Evolutionary conservation across 2,888 invertebrate genomes (phyloP).

Genomic region (Ceramica pisi): DNA sequence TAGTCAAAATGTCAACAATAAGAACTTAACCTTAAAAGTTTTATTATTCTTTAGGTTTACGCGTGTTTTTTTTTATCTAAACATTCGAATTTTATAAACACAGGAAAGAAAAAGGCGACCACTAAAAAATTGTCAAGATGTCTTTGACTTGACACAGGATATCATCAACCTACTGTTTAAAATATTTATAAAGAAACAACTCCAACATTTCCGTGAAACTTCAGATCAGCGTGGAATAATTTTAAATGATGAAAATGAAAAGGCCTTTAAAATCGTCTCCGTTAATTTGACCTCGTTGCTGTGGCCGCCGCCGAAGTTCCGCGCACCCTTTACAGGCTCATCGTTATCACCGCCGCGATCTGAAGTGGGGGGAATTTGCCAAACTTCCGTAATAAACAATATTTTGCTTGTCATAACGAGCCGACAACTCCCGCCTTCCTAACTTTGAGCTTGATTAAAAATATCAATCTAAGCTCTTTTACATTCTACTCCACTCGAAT

Average conservation of each 20-base stretch:
- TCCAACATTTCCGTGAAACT: slow-evolving; percentile 1
- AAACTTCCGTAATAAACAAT: slow-evolving; percentile 77
- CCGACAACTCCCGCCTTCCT: slow-evolving; percentile 63
- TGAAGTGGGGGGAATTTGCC: slow-evolving; percentile 54
- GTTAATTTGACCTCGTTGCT: slow-evolving; percentile 28
- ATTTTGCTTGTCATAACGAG: slow-evolving; percentile 76
- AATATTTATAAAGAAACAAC: neutral
- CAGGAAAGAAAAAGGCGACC: neutral
- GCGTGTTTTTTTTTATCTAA: neutral
- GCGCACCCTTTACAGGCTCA: slow-evolving; percentile 62
- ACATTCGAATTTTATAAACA: neutral
- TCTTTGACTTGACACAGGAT: neutral
- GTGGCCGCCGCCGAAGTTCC: slow-evolving; percentile 50
- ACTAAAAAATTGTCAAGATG: neutral
- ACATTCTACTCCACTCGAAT: slow-evolving; percentile 53
- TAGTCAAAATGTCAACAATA: no score
- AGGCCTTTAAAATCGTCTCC: slow-evolving; percentile 24
- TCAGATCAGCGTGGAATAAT: slow-evolving; percentile 14
- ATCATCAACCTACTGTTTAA: neutral
- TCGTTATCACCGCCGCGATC: slow-evolving; percentile 65
- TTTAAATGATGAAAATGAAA: slow-evolving; percentile 10
- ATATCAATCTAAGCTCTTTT: slow-evolving; percentile 75
- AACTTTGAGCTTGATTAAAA: slow-evolving; percentile 80
- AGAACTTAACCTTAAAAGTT: no score
- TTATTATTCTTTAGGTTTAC: neutral